Evolutionary conservation across 2,113 vertebrate genomes (phyloP), one percentile per base, ranked within the genome.

Genomic region (Alouatta palliata): DNA sequence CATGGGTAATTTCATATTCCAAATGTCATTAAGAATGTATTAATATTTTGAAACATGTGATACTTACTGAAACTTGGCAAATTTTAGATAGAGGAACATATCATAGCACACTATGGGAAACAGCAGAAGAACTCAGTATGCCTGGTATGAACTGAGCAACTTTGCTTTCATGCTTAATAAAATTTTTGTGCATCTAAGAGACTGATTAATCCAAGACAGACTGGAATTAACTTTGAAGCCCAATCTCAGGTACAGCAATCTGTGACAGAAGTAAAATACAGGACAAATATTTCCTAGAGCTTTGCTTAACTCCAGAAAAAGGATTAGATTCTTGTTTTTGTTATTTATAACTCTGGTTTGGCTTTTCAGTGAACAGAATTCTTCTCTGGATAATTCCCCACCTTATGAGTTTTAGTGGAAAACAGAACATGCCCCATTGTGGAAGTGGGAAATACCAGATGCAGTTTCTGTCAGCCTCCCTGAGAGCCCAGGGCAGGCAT

Each of bases 271-370:
- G 10, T 75, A 81, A 94, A 79, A 85, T 2, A 37, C 3, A 93
- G 16, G 87, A 21, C 30, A 83, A 92, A 47, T 71, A 64, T 84
- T 71, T 71, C 87, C 92, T 37, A 8, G 52, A 23, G 13, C 20
- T 43, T 96, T 85, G 80, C 64, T 97, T 96, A 81, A 75, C 94
- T 94, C 52, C 20, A 56, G 66, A 47, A 88, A 68, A 56, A 87
- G 19, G 68, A n/a, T 87, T 45, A 76, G 52, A 45, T 43, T 71
- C 43, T 92, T 47, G 14, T 56, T 54, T 21, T 77, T 19, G 9
- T 76, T 68, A 76, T 81, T 89, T 88, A 45, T n/a, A 25, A 86
- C 49, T 84, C 14, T 85, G 43, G 75, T 81, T 80, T 80, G 43
- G 43, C 73, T 93, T 91, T 30, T 90, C 43, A 45, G 52, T 45